These are phyloP conservation scores for Steinernema scapterisci DNA, from an alignment of 2,888 invertebrate species.

Conservation along the genomic window DNA sequence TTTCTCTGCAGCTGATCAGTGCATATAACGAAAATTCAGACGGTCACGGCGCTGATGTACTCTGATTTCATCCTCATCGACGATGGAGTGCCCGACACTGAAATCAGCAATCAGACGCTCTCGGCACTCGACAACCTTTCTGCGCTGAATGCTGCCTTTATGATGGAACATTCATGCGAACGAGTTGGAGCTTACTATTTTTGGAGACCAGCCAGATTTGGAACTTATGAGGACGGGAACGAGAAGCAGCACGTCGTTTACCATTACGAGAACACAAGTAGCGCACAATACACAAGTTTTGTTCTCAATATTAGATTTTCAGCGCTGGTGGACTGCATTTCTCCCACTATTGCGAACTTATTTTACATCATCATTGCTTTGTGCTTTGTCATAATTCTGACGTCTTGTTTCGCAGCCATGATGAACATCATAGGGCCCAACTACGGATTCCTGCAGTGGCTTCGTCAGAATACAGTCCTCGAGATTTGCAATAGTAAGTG, in stretches of 20 bases:
- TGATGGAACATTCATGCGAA: slow-evolving; percentile 8
- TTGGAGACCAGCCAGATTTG: slow-evolving; percentile 53
- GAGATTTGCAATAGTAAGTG: slow-evolving; percentile 54
- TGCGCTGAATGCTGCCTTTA: background rate
- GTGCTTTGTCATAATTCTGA: slow-evolving; percentile 52
- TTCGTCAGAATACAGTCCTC: slow-evolving; percentile 50
- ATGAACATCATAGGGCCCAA: slow-evolving; percentile 51
- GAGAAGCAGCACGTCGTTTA: slow-evolving; percentile 53
- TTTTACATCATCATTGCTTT: slow-evolving; percentile 60
- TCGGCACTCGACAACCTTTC: slow-evolving; percentile 67
- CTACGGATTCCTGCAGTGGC: slow-evolving; percentile 51
- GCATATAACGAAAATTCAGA: background rate
- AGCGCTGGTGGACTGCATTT: slow-evolving; percentile 59
- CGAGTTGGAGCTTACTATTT: slow-evolving; percentile 50
- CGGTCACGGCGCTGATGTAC: slow-evolving; percentile 15
- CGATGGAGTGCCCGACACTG: background rate
- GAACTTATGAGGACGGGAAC: slow-evolving; percentile 46
- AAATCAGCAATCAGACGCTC: background rate
- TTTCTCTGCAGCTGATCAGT: background rate
- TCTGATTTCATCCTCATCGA: slow-evolving; percentile 18
- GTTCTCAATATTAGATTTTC: slow-evolving; percentile 31
- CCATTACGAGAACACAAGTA: slow-evolving; percentile 50
- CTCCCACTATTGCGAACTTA: slow-evolving; percentile 54
- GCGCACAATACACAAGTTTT: background rate
- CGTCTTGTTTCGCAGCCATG: slow-evolving; percentile 44